These are phyloP conservation scores for Pelvicachromis taeniatus DNA, from an alignment of 2,113 vertebrate species.

Conservation along the genomic window DNA sequence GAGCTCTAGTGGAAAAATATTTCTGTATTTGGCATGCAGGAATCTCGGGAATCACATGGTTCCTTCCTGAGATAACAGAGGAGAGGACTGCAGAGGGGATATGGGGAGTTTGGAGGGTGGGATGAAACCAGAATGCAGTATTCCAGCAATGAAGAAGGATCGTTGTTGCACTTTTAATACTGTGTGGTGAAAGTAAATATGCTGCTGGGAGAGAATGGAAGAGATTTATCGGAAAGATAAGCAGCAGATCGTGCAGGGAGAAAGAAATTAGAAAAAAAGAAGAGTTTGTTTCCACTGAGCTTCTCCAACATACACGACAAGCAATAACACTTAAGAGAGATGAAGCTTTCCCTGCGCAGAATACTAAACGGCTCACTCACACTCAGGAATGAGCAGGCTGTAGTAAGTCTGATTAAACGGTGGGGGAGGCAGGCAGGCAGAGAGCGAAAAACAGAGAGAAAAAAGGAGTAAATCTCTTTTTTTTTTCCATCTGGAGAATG, in stretches of 20 bases:
- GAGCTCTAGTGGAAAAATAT: constrained; percentile 38
- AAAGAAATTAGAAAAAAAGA: not conserved
- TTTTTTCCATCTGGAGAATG: constrained; percentile 59
- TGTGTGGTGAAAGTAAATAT: constrained; percentile 10
- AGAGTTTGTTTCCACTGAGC: not conserved
- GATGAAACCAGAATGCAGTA: constrained; percentile 7
- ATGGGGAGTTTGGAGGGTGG: not conserved
- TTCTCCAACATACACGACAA: not conserved
- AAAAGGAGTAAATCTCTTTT: constrained; percentile 38
- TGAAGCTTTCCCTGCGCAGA: not conserved
- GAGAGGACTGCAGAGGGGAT: constrained; percentile 15
- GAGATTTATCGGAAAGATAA: constrained; percentile 4
- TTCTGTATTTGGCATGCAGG: constrained; percentile 26
- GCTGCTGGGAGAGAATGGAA: not conserved
- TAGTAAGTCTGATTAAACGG: constrained; percentile 54
- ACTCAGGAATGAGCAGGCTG: constrained; percentile 29
- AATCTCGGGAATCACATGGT: constrained; percentile 58
- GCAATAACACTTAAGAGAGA: not conserved
- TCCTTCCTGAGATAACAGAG: constrained; percentile 37
- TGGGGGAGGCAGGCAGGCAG: constrained; percentile 24
- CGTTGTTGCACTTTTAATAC: constrained; percentile 4
- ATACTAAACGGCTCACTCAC: constrained; percentile 18
- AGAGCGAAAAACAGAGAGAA: not conserved
- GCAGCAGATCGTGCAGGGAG: not conserved
- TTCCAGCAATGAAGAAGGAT: constrained; percentile 6